Conservation (phyloP, 1,140 invertebrate genomes). For the Scaptomyza hsui region DNA sequence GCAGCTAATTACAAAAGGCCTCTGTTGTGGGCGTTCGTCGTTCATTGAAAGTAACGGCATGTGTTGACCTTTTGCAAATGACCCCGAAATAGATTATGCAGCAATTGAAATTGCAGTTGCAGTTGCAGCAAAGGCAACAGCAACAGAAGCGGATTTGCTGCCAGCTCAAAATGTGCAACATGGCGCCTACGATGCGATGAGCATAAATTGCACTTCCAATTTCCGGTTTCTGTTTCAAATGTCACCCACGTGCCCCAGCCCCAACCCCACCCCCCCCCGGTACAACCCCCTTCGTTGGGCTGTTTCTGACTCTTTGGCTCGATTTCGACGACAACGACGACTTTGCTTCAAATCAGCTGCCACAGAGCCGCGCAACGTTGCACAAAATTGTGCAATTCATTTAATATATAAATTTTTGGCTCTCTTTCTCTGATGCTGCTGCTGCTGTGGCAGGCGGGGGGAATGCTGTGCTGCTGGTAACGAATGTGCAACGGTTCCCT, state of each 20-base stretch:
- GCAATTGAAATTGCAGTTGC: constrained; percentile 26
- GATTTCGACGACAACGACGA: constrained; percentile 36
- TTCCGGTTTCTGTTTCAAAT: constrained; percentile 78
- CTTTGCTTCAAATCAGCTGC: constrained; percentile 48
- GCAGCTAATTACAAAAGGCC: constrained; percentile 58
- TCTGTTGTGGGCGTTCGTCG: constrained; percentile 3
- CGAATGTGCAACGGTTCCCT: constrained; percentile 55
- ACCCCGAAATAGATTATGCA: constrained; percentile 74
- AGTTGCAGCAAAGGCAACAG: constrained; percentile 17
- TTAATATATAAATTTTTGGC: constrained; percentile 63
- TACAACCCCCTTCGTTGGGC: too few species aligned
- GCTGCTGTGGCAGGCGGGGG: background rate
- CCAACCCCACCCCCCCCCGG: background rate
- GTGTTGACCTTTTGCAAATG: constrained; percentile 73
- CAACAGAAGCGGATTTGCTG: constrained; percentile 34
- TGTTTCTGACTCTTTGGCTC: constrained; percentile 20
- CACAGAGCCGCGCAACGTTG: constrained; percentile 58
- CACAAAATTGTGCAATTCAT: constrained; percentile 72
- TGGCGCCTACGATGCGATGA: constrained; percentile 56
- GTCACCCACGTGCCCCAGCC: constrained; percentile 42
- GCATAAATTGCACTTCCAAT: constrained; percentile 77
- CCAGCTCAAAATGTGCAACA: constrained; percentile 67
- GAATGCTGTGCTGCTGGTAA: constrained; percentile 39
- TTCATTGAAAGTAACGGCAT: constrained; percentile 56
- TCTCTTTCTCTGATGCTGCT: background rate